These are phyloP conservation scores for Parus major DNA, from an alignment of 2,113 vertebrate species.

Conservation along the genomic window DNA sequence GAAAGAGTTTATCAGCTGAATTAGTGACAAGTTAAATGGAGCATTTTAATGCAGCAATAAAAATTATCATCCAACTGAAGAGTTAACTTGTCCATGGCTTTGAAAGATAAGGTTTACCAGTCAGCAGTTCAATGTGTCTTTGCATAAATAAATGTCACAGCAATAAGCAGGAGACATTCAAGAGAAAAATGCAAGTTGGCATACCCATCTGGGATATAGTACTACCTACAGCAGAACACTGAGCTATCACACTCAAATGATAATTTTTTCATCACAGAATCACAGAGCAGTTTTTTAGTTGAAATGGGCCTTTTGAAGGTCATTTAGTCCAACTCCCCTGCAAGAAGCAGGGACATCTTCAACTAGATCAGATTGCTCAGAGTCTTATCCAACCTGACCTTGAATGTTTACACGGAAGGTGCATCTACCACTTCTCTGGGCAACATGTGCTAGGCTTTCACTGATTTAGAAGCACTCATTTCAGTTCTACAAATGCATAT, in stretches of 20 bases:
- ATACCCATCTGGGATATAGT: not conserved
- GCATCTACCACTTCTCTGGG: not conserved
- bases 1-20: not conserved
- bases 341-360: not conserved
- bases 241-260: not conserved
- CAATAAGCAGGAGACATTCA: not conserved
- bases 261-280: not conserved
- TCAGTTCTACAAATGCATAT: not conserved
- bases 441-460: not conserved
- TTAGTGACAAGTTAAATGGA: not conserved
- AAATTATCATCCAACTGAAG: not conserved
- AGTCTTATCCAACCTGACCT: not conserved
- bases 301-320: not conserved
- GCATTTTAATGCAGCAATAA: not conserved
- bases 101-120: not conserved
- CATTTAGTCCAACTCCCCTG: not conserved
- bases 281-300: not conserved
- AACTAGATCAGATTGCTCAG: not conserved
- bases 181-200: not conserved
- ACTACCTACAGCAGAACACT: not conserved
- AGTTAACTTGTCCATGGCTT: not conserved
- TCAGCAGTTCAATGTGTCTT: not conserved
- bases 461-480: not conserved
- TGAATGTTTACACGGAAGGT: not conserved
- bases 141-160: not conserved